phyloP scores from a whole-genome alignment of 2,113 vertebrate genomes.

The Paramormyrops kingsleyae region DNA sequence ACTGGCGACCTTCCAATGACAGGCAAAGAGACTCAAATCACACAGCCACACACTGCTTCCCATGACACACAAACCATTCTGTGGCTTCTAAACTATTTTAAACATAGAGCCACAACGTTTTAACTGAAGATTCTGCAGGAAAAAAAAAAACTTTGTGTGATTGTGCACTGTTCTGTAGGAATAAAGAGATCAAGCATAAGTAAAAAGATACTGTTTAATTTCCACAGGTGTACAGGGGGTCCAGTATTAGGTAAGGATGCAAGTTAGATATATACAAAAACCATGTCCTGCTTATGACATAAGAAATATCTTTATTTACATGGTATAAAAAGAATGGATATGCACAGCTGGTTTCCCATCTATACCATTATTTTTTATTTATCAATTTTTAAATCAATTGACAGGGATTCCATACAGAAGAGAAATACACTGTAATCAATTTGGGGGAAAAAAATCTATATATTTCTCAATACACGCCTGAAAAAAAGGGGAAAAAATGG shows the following conservation, averaged over 20 bases:
- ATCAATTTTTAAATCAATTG: background rate
- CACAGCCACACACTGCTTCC: no score
- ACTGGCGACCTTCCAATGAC: background rate
- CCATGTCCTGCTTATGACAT: slow-evolving; percentile 33
- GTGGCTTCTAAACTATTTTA: no score
- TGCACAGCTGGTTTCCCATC: slow-evolving; percentile 22
- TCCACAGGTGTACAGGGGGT: slow-evolving; percentile 28
- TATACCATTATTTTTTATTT: background rate
- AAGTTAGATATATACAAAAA: slow-evolving; percentile 64
- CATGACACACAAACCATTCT: background rate
- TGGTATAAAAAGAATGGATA: slow-evolving; percentile 51
- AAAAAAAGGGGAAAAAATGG: background rate
- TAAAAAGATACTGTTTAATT: slow-evolving; percentile 35
- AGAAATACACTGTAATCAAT: background rate
- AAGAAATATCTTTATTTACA: slow-evolving; percentile 59
- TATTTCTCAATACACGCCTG: background rate
- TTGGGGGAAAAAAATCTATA: background rate
- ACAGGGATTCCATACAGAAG: background rate
- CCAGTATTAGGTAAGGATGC: slow-evolving; percentile 44
- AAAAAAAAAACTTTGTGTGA: background rate
- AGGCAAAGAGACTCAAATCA: background rate
- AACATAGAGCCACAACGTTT: background rate
- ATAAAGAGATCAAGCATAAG: background rate
- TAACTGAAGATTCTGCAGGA: background rate
- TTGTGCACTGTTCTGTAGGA: background rate